A percentile compares a stretch with the other conserved stretches of the same genome.
Conservation (phyloP, 1,140 invertebrate species). For the Bombus breviceps region DNA sequence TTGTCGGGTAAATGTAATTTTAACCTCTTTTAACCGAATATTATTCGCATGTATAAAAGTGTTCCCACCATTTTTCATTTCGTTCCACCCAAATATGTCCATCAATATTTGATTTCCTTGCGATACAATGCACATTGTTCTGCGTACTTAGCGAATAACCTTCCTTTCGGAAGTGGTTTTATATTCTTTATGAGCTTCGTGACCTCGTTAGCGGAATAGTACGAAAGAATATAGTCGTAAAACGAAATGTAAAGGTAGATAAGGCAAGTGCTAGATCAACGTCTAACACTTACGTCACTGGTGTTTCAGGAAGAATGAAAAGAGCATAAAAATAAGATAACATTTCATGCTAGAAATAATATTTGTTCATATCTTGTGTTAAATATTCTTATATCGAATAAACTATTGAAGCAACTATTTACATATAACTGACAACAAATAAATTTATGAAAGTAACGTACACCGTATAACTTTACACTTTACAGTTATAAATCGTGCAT, state of each 20-base stretch:
- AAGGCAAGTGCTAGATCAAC: background rate
- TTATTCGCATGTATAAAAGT: background rate
- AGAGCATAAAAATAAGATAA: background rate
- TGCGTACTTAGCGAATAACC: background rate
- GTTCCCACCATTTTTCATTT: background rate
- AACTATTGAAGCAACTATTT: background rate
- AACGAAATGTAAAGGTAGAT: slow-evolving; percentile 29
- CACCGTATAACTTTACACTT: no score
- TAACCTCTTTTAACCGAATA: background rate
- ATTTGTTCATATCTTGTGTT: no score
- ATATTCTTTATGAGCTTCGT: slow-evolving; percentile 10
- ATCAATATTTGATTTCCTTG: slow-evolving; percentile 10
- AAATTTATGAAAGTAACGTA: no score
- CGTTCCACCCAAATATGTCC: background rate
- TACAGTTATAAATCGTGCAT: no score
- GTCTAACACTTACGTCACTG: background rate
- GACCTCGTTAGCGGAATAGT: background rate
- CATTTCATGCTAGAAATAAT: no score
- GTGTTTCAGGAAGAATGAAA: no score
- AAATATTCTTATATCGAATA: background rate
- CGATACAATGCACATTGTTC: background rate
- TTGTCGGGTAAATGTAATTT: background rate
- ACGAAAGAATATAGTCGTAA: slow-evolving; percentile 8
- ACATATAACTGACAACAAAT: no score
- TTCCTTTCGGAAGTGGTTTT: background rate